phyloP scores from a whole-genome alignment of 2,888 invertebrate species.

The Apamea anceps region DNA sequence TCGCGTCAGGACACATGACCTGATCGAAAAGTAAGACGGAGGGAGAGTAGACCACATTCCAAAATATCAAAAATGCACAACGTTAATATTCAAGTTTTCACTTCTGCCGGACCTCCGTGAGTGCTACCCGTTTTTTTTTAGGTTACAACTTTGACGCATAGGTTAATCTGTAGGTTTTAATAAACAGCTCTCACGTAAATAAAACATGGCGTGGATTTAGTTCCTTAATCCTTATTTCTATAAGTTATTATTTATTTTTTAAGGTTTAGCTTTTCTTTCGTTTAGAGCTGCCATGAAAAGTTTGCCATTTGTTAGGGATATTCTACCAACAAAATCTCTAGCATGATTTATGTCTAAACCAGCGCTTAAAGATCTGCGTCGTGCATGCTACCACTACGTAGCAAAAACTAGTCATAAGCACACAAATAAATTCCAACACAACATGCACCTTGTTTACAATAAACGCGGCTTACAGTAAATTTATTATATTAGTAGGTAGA shows the following conservation, averaged over 20 bases:
- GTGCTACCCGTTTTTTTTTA: conserved; percentile 8
- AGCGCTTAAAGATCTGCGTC: background rate
- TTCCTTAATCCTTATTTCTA: background rate
- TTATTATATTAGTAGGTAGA: conserved; percentile 35
- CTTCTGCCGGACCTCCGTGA: no score
- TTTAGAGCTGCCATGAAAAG: background rate
- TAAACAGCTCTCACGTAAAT: background rate
- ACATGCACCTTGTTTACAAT: conserved; percentile 37
- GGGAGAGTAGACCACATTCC: no score
- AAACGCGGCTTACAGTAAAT: conserved; percentile 16
- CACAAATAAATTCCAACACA: conserved; percentile 17
- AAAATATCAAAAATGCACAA: no score
- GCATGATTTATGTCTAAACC: background rate
- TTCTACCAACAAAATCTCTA: background rate
- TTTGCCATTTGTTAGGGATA: background rate
- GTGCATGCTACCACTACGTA: background rate
- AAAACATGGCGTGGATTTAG: background rate
- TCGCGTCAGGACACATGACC: no score
- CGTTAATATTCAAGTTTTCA: no score
- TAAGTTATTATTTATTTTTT: background rate
- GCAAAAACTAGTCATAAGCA: conserved; percentile 17
- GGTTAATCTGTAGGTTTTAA: conserved; percentile 9
- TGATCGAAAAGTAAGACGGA: no score
- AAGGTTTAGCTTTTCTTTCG: background rate
- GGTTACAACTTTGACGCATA: conserved; percentile 7